Base-by-base conservation (phyloP, 2,113 vertebrate genomes). In the Hydropotes inermis region DNA sequence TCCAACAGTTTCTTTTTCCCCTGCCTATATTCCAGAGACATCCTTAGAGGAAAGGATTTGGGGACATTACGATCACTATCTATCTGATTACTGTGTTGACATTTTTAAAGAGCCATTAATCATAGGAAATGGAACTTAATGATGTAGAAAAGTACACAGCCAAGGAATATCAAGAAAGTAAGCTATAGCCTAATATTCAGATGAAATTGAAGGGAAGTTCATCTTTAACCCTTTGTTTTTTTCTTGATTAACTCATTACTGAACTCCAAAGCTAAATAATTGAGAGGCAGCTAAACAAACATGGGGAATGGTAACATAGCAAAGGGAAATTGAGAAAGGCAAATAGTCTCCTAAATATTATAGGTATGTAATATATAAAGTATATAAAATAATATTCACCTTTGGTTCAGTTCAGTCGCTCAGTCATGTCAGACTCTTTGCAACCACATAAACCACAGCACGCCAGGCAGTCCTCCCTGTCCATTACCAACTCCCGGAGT, bases 41-140 rank as follows among this genome's bases (percentile, higher is more conserved):
- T 96, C 86, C 86, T 97, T 82, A 96, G 90, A 97, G 91, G 82
- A 96, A 90, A 86, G 91, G 93, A 90, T 97, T 92, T 88, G 90
- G 95, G 74, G 67, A 85, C 81, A 87, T 95, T 97, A 96, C 88
- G 95, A 70, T 95, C 95, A 64, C 93, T 97, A 70, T 97, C 92
- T 96, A 82, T 96, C 97, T 96, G 92, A 96, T 95, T 96, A 64
- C 92, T 74, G 76, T 91, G 92, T 94, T 98, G 97, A 97, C 96
- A 84, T 97, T 95, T 96, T 97, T 94, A 96, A 98, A 98, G 97
- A 97, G 88, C 90, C 88, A 89, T 97, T 98, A 97, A 97, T 98
- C 97, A 93, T 95, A 93, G 90, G 86, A 98, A 97, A 96, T 97
- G n/a, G 89, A 98, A 95, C 70, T 98, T 91, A 98, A 95, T 83